These are phyloP conservation scores for Grallaria varia DNA, from an alignment of 2,113 vertebrate genomes.

Conservation along the genomic window DNA sequence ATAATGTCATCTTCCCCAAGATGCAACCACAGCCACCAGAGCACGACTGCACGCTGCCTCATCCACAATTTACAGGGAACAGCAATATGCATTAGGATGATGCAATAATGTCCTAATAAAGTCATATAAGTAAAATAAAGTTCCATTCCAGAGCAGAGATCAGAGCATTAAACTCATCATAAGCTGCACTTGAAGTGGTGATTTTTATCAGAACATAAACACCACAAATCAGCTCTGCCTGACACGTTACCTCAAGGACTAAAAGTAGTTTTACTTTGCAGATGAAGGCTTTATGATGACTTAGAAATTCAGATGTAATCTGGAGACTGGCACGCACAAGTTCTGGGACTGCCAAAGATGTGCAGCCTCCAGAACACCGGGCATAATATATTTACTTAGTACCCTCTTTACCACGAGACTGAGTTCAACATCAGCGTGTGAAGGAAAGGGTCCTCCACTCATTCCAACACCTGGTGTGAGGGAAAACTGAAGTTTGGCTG, in stretches of 20 bases:
- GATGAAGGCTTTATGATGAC: background rate
- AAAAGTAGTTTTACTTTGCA: background rate
- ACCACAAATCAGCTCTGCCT: background rate
- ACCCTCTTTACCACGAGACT: background rate
- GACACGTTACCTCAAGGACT: background rate
- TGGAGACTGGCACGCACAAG: background rate
- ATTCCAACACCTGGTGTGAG: background rate
- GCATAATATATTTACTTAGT: background rate
- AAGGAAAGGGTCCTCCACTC: background rate
- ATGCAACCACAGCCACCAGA: background rate
- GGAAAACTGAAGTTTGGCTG: background rate
- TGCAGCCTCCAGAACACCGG: background rate
- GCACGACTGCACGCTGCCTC: background rate
- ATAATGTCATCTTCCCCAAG: background rate
- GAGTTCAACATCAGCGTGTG: background rate
- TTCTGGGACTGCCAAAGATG: background rate
- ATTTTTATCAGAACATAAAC: background rate
- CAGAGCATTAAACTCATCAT: background rate
- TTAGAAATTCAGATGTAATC: background rate
- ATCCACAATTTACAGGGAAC: background rate
- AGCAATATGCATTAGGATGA: background rate
- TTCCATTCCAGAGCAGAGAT: background rate
- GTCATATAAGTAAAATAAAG: background rate
- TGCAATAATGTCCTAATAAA: background rate
- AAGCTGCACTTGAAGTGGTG: background rate